Evolutionary conservation across 2,888 invertebrate species (phyloP).

Genomic region (Sthenelais limicola): DNA sequence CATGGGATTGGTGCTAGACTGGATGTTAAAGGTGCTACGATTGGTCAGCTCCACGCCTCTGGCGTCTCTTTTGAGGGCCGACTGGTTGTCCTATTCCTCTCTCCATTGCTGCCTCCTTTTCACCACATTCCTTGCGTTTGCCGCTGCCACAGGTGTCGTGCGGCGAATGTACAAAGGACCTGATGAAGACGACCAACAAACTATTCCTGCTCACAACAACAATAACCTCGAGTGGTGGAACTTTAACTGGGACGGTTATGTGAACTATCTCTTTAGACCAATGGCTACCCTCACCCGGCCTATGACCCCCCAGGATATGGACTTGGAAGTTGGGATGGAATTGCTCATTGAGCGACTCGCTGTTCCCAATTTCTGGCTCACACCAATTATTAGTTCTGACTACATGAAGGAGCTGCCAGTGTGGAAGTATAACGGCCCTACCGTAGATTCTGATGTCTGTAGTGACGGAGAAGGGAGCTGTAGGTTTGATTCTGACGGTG

Average conservation of each 20-base stretch:
- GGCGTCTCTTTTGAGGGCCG: conserved; percentile 61
- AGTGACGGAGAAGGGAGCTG: conserved; percentile 48
- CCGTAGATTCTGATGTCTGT: conserved; percentile 45
- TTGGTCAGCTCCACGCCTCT: conserved; percentile 66
- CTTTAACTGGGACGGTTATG: conserved; percentile 68
- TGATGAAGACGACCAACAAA: background rate
- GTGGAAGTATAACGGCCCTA: conserved; percentile 68
- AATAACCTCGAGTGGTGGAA: conserved; percentile 70
- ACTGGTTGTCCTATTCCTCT: conserved; percentile 58
- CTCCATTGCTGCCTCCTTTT: conserved; percentile 53
- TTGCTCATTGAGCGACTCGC: conserved; percentile 72
- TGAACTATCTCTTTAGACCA: conserved; percentile 66
- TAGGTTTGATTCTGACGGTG: conserved; percentile 43
- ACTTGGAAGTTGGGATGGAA: conserved; percentile 69
- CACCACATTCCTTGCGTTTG: conserved; percentile 63
- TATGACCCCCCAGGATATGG: conserved; percentile 60
- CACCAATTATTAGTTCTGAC: conserved; percentile 72
- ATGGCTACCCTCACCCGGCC: conserved; percentile 60
- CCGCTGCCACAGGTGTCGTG: conserved; percentile 52
- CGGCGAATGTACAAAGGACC: conserved; percentile 38
- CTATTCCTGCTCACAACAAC: conserved; percentile 1
- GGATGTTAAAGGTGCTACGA: conserved; percentile 65
- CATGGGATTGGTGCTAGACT: conserved; percentile 65
- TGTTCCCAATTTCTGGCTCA: conserved; percentile 73
- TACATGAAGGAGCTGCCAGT: conserved; percentile 74